Evolutionary conservation across 2,888 invertebrate species (phyloP), one percentile per base, ranked within the genome.

Genomic region (Dryococelus australis): DNA sequence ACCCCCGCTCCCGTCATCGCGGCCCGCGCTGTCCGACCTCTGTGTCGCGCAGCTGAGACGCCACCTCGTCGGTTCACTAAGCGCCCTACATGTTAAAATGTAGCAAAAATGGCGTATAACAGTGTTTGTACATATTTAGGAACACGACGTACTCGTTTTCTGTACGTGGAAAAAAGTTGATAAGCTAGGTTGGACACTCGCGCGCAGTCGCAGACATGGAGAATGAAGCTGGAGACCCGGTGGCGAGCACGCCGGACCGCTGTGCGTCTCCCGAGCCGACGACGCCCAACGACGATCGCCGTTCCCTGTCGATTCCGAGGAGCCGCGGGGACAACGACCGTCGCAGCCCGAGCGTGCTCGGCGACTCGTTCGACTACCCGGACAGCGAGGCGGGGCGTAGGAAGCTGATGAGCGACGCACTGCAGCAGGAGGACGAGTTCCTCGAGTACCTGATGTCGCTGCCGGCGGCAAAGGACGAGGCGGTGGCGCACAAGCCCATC

Each of bases 391-490:
- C 83, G 65, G 86, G 85, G 12, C 78, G 88, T 0, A 86, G 43
- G 80, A 87, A 86, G 84, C 79, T 89, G 26, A 89, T 89, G n/a
- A 87, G 87, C 47, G 88, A 86, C 20, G 89, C 89, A 5, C 83
- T 89, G 13, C 88, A 89, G 79, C 86, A 90, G 89, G 92, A 93
- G 87, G 92, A 91, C n/a, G 93, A 93, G 78, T 92, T 94, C 87
- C 90, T 93, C 28, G 93, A 93, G 85, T 94, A 93, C 89, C 90
- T 93, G 35, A 92, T 92, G 87, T 91, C 92, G 24, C 90, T 93
- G 79, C 92, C 93, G 84, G 91, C 89, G 51, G 88, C 85, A 35
- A 35, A 87, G 84, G 88, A 86, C n/a, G 47, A 78, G 35, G 28
- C 13, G 13, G 35, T n/a, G 20, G 43, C 87, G 65, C 26, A 65